These are phyloP conservation scores for Scaptodrosophila latifasciaeformis DNA, from an alignment of 2,888 invertebrate genomes.

Conservation along the genomic window DNA sequence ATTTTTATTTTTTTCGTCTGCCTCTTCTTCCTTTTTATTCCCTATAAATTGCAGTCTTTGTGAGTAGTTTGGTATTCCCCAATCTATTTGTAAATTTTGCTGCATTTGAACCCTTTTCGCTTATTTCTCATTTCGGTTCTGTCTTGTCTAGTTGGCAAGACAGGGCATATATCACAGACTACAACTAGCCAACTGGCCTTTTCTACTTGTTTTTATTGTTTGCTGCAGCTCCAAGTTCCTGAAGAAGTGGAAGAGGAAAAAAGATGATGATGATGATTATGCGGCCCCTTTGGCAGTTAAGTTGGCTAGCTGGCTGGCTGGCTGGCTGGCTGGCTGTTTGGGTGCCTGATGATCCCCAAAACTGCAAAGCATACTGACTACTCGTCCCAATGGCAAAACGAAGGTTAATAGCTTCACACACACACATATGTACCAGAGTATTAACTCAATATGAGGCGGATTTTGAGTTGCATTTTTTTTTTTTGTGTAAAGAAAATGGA, in stretches of 20 bases:
- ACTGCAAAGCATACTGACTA: not conserved
- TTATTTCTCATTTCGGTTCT: constrained; percentile 9
- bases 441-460: constrained; percentile 1
- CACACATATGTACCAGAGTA: constrained; percentile 31
- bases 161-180: constrained; percentile 58
- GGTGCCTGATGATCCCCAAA: constrained; percentile 36
- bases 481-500: no score
- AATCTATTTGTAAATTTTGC: constrained; percentile 44
- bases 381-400: constrained; percentile 3
- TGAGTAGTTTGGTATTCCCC: no score
- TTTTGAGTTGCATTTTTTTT: no score
- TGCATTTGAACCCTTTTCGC: constrained; percentile 28
- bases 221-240: constrained; percentile 32
- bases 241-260: constrained; percentile 20
- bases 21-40: no score
- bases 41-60: no score
- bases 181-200: constrained; percentile 16
- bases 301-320: no score
- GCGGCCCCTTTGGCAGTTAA: not conserved
- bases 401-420: constrained; percentile 56
- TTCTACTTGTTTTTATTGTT: constrained; percentile 46
- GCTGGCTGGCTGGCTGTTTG: not conserved
- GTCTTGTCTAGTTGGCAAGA: constrained; percentile 37
- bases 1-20: no score
- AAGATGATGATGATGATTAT: constrained; percentile 11